Base-by-base conservation (phyloP, 1,140 invertebrate genomes). In the Linepithema humile region DNA sequence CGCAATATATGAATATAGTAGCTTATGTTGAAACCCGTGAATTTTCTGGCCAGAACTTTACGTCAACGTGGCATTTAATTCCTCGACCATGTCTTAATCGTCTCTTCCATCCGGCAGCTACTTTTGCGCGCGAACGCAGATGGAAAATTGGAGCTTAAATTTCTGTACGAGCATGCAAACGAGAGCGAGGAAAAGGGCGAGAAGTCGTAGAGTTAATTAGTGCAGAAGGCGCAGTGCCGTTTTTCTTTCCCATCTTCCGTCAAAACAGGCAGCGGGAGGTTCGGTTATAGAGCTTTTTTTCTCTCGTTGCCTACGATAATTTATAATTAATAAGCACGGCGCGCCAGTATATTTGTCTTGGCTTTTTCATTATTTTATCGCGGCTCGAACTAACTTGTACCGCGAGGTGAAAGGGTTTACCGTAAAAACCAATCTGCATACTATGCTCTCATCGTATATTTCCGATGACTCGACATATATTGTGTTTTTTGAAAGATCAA, bases 311-410 rank as follows among this genome's bases (percentile, higher is more conserved):
- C 12, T 23, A 15, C 38, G n/a, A 35, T 88, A 87, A 78, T 87
- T 87, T 62, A 87, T 73, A 78, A 87, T 84, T 88, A 84, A 78
- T 55, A 84, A 78, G 59, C 35, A 12, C 12, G 40, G 17, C n/a
- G 26, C 7, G n/a, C 62, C 29, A 15, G 3, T 10, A 23, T 20
- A 20, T 20, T 53, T n/a, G 45, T 40, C 45, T 40, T 59, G 9
- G 10, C 7, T 20, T 53, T 43, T 80, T 17, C 35, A 40, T 70
- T 80, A 69, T 40, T 80, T 80, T 12, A 74, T 53, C 60, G 35
- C 43, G 48, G 26, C 15, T 23, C 17, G 9, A 77, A 55, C 17
- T 26, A 80, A 29, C 17, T 80, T 70, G 26, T 55, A 80, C 57
- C 38, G 35, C n/a, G 23, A 55, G 35, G 7, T 32, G 2, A 57